Base-by-base conservation (phyloP, 1,140 invertebrate genomes). In the Zaprionus vittiger region DNA sequence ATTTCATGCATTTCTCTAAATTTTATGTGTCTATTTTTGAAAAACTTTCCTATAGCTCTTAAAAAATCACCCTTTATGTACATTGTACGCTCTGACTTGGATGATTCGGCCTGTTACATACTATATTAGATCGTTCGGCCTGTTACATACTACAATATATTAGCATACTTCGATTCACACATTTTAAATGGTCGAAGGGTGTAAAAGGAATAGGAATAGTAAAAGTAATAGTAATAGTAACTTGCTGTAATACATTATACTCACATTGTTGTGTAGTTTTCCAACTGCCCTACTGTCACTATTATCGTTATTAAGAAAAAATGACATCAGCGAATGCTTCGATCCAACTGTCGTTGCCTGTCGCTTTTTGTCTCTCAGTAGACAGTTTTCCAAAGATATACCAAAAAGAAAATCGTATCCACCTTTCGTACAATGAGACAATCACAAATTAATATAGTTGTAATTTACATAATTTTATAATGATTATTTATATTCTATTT, bases 381-480 rank as follows among this genome's bases (percentile, higher is more conserved):
- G 94, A 86, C 97, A 98, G 82, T 96, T 96, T 41, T 94, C 93
- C 73, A 98, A 93, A 7, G 97, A 95, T 74, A 98, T 95, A 3
- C 97, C 97, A 91, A 98, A 98, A 70, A 98, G 96, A 68, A 54
- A 54, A 49, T 63, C 38, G 1, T 77, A 66, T 15, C 61, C 63
- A 55, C 63, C 85, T 91, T 24, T 17, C 5, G 12, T 5, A 5
- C 24, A 26, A 26, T 26, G 24, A 44, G 22, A 57, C 37, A 2
- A 20, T 44, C 31, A 24, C 26, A 24, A 34, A 34, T 47, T 9
- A 26, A 31, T 44, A 24, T 6, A n/a, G 28, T 38, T 7, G 15
- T n/a, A 20, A 37, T 31, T 59, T 47, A 17, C 7, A 17, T n/a
- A 2, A 41, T n/a, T n/a, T n/a, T 41, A 6, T n/a, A n/a, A 5